Conservation (phyloP, 2,113 vertebrate species). For the Ginglymostoma cirratum region DNA sequence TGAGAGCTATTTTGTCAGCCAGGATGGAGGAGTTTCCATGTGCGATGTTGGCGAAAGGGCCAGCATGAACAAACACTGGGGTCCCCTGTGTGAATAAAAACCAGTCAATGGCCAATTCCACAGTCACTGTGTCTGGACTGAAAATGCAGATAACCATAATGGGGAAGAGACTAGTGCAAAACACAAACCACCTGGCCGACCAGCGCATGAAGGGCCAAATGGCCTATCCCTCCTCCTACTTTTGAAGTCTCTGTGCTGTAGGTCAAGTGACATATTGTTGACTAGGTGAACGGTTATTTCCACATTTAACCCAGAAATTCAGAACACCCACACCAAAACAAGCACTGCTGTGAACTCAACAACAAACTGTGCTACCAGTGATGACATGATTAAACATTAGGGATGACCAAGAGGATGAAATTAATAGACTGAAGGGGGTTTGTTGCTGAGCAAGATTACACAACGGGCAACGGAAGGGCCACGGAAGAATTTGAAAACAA, state of each 20-base stretch:
- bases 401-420: background rate
- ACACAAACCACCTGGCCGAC: background rate
- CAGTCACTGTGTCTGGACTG: background rate
- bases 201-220: background rate
- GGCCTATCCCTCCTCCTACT: background rate
- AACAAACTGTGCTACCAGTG: background rate
- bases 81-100: conserved; percentile 65
- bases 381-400: background rate
- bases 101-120: background rate
- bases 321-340: background rate
- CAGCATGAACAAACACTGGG: conserved; percentile 93
- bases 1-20: conserved; percentile 91
- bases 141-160: background rate
- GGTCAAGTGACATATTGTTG: background rate
- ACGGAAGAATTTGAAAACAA: background rate
- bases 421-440: background rate
- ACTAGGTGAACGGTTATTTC: background rate
- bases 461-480: background rate
- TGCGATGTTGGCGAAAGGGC: conserved; percentile 96
- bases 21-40: conserved; percentile 97
- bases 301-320: background rate
- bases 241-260: background rate
- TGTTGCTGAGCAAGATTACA: background rate
- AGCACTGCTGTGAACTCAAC: background rate
- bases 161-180: background rate